Evolutionary conservation across 2,797 vertebrate species (phyloP), one percentile per base, ranked within the genome.

Genomic region (Pachyuromys duprasi): DNA sequence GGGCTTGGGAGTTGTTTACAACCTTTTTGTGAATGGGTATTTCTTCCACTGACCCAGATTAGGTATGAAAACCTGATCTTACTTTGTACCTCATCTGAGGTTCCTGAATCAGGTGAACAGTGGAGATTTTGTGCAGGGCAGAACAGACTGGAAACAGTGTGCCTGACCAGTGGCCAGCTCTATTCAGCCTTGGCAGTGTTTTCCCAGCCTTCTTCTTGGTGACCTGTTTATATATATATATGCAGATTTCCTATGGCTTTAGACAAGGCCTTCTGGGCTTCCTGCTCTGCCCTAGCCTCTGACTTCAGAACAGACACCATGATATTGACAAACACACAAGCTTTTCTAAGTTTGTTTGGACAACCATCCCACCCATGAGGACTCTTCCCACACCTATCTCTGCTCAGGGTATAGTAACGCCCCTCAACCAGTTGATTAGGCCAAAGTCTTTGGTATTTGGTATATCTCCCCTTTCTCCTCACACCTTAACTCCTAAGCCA

Each of bases 331-430:
- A 79, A 0, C 11, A 70, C 36, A 22, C 39, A 31, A 6, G n/a
- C 18, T 31, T 49, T 75, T 26, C n/a, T 6, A 8, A 28, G 31
- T 62, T 20, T 26, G 36, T 36, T 12, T 17, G 13, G n/a, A 15
- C 39, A 55, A 5, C 4, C 1, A 55, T 49, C 5, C 81, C 28
- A 67, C 28, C 63, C 26, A 75, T 22, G 42, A 0, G 0, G 0
- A 65, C 57, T 83, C 79, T 69, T 60, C 7, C 33, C 11, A 53
- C 11, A 28, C 0, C 24, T 69, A 9, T 36, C 65, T 57, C 84
- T 86, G 12, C 36, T 91, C 80, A 36, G 45, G 45, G 36, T 39
- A 26, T 8, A 75, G 15, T 45, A 90, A 74, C 0, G 22, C 31
- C 17, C 28, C 65, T n/a, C 67, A 63, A 26, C 13, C 33, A 13